phyloP scores from a whole-genome alignment of 1,140 invertebrate species.

The Campoletis sonorensis region DNA sequence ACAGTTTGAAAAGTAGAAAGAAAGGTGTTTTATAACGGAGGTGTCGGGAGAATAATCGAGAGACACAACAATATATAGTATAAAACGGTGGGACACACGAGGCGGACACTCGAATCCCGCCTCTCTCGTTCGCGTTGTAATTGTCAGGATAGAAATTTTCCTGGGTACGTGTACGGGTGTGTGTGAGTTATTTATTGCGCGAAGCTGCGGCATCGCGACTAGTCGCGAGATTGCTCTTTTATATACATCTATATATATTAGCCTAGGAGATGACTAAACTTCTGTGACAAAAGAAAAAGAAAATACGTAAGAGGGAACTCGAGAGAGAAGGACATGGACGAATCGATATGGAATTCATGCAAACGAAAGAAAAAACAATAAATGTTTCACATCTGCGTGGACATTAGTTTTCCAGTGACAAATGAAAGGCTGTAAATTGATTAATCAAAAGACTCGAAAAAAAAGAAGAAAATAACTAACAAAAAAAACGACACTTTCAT shows the following conservation, averaged over 20 bases:
- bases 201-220: neutral
- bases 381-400: too few species aligned
- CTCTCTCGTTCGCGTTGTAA: conserved; percentile 2
- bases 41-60: too few species aligned
- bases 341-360: too few species aligned
- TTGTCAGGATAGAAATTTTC: conserved; percentile 6
- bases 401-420: too few species aligned
- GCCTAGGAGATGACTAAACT: neutral
- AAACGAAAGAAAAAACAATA: too few species aligned
- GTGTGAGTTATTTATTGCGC: conserved; percentile 11
- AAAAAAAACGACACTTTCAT: too few species aligned
- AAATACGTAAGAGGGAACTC: too few species aligned
- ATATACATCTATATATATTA: neutral
- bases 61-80: too few species aligned
- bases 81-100: neutral
- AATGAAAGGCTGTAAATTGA: neutral
- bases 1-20: neutral
- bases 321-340: too few species aligned
- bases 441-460: neutral
- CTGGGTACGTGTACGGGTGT: neutral
- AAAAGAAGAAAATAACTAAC: too few species aligned
- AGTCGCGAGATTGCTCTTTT: neutral
- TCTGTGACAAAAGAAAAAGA: too few species aligned
- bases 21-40: too few species aligned
- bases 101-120: conserved; percentile 1